Percentiles rank a stretch among this genome's conserved stretches.
Conservation (phyloP, 2,797 vertebrate genomes). For the Buphagus erythrorhynchus region DNA sequence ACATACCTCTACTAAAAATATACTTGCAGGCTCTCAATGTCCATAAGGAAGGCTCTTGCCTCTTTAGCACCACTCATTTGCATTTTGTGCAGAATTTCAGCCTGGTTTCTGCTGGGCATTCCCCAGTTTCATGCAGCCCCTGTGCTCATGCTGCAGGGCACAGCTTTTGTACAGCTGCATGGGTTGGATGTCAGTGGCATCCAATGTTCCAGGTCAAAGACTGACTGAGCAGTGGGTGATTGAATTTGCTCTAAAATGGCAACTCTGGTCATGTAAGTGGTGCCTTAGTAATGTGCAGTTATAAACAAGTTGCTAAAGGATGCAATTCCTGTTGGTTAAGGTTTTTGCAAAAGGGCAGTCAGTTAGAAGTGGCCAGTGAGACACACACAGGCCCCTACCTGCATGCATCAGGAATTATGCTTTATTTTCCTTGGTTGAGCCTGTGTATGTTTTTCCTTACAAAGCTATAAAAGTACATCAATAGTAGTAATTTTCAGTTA, state of each 20-base stretch:
- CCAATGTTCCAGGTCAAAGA: neutral
- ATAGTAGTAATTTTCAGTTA: neutral
- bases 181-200: neutral
- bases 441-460: neutral
- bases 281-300: neutral
- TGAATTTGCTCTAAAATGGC: neutral
- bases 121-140: neutral
- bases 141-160: rapidly evolving
- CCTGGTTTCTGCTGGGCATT: neutral
- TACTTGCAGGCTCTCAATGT: neutral
- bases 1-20: neutral
- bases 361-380: neutral
- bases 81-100: neutral
- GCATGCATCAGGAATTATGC: neutral
- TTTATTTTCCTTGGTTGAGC: neutral
- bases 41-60: neutral
- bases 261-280: neutral
- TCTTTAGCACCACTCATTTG: neutral
- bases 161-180: neutral
- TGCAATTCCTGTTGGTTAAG: neutral
- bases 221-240: neutral
- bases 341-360: neutral
- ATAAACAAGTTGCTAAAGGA: neutral
- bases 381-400: neutral
- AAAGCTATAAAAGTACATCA: neutral